Base-by-base conservation (phyloP, 2,113 vertebrate genomes). In the Ursus arctos region DNA sequence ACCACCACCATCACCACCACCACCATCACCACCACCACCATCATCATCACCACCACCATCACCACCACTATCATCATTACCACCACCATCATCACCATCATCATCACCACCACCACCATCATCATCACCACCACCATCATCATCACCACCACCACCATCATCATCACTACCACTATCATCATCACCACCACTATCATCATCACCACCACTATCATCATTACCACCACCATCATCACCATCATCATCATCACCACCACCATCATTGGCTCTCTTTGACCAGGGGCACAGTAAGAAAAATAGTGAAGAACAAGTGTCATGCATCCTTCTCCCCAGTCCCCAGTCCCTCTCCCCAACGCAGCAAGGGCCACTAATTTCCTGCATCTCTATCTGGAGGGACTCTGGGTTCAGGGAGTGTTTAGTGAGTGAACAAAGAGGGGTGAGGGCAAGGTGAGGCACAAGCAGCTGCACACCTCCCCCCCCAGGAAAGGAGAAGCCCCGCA, bases 201-300 rank as follows among this genome's bases (percentile, higher is more conserved):
- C 63, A 11, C 1, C 31, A 24, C 0, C 71, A 43, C 12, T 11
- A 40, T 3, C 31, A n/a, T 4, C 31, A n/a, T 1, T 33, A n/a
- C 0, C 21, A 72, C 0, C 4, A 24, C 1, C 21, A 19, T 4
- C n/a, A 72, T 1, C 36, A 40, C 0, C 71, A 40, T 0, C 36
- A 40, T 0, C 69, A 71, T 4, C n/a, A 36, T 0, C 36, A 24
- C 1, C 21, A 40, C 0, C n/a, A 71, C 2, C 69, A 36, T 0
- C 36, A 63, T 18, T 11, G 0, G 49, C 36, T 79, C n/a, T 69
- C 88, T 96, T 43, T 79, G 55, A 74, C 8, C 24, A 95, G 26
- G 51, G 43, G 51, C 12, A 43, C n/a, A 4, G n/a, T 28, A 15
- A 57, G 31, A 76, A 36, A 26, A 21, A n/a, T 4, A 5, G 10